Percentiles rank a stretch among this genome's conserved stretches.
phyloP scores from a whole-genome alignment of 92 coral and sea anemone genomes.

The Galaxea fascicularis region DNA sequence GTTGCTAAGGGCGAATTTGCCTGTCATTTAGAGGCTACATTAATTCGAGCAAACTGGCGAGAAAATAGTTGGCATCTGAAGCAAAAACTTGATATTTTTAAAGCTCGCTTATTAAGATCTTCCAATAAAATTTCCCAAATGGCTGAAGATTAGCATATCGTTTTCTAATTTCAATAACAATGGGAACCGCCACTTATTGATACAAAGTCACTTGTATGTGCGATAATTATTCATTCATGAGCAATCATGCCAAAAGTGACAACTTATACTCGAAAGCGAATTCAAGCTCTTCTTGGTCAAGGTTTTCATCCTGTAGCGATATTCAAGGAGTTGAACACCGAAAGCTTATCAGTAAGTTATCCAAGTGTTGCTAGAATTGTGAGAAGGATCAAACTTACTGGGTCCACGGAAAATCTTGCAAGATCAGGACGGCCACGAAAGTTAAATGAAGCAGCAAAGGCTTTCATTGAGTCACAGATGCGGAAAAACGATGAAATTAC shows the following conservation, averaged over 20 bases:
- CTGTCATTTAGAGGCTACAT: too few species aligned
- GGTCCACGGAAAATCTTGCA: conserved; percentile 13
- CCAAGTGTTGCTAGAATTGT: conserved; percentile 11
- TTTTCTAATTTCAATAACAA: too few species aligned
- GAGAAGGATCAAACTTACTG: not conserved
- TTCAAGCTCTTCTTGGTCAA: not conserved
- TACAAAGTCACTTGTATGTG: too few species aligned
- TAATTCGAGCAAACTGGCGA: too few species aligned
- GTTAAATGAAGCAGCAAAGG: conserved; percentile 16
- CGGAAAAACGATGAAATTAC: conserved; percentile 26
- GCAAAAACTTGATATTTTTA: too few species aligned
- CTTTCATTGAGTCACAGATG: conserved; percentile 37
- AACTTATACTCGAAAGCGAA: not conserved
- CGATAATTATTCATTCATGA: too few species aligned
- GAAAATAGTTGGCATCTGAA: too few species aligned
- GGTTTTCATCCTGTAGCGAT: not conserved
- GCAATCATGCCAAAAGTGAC: not conserved
- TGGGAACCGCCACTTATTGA: too few species aligned
- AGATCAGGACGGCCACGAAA: conserved; percentile 43
- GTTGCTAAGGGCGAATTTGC: too few species aligned
- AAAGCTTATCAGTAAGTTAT: conserved; percentile 19
- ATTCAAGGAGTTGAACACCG: not conserved
- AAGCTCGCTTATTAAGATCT: too few species aligned
- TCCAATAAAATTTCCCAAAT: too few species aligned
- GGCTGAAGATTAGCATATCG: too few species aligned